phyloP scores from a whole-genome alignment of 2,113 vertebrate species.

The Chaetops frenatus region DNA sequence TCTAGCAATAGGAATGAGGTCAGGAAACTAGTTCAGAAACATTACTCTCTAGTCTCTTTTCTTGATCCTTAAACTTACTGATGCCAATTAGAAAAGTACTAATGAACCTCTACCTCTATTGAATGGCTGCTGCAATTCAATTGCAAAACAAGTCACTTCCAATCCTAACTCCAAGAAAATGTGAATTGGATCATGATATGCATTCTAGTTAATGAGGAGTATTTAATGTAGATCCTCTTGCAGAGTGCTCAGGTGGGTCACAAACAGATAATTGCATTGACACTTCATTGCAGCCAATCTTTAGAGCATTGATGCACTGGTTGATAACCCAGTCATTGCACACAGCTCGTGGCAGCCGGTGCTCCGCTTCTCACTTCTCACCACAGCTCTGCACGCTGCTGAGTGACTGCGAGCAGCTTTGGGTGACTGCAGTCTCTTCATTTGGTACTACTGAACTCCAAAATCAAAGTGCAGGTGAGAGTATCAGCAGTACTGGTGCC shows the following conservation, averaged over 20 bases:
- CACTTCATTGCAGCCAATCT: neutral
- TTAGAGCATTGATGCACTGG: neutral
- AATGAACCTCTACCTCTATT: slow-evolving; percentile 43
- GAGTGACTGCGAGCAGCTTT: neutral
- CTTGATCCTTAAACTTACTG: slow-evolving; percentile 5
- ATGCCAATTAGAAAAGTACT: slow-evolving; percentile 35
- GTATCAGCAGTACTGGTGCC: neutral
- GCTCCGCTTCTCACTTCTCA: neutral
- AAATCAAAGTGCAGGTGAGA: neutral
- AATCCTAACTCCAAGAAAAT: neutral
- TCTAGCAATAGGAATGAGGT: slow-evolving; percentile 53
- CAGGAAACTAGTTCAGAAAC: slow-evolving; percentile 51
- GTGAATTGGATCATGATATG: neutral
- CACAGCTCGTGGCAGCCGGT: fast-evolving
- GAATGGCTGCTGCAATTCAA: slow-evolving; percentile 26
- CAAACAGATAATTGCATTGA: neutral
- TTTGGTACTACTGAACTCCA: neutral
- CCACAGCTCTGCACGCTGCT: fast-evolving
- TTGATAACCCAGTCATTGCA: neutral
- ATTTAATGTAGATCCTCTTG: neutral
- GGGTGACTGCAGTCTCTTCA: neutral
- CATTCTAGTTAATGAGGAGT: neutral
- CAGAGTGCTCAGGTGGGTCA: neutral
- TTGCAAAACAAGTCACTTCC: neutral
- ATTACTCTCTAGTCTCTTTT: slow-evolving; percentile 43